Conservation (phyloP, 2,797 vertebrate genomes). For the Pangasius krempfi region DNA sequence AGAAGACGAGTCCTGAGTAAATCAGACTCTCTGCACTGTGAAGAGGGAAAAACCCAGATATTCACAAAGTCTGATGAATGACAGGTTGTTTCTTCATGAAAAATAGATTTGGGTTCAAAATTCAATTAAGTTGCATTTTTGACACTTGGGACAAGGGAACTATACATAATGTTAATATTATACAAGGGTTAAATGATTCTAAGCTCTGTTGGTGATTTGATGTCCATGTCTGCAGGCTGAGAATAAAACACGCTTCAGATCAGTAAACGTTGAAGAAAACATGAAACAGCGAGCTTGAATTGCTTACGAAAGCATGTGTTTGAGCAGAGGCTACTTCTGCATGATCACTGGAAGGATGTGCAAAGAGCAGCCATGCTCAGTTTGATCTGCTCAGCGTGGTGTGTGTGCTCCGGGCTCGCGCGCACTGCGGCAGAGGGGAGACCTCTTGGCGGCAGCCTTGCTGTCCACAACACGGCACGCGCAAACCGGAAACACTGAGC, state of each 20-base stretch:
- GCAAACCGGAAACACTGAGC: conserved; percentile 42
- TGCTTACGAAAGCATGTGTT: not conserved
- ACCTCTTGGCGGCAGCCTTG: conserved; percentile 56
- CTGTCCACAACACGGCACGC: conserved; percentile 50
- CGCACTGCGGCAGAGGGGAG: conserved; percentile 44
- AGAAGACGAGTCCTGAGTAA: too few species aligned
- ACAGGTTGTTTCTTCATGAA: too few species aligned
- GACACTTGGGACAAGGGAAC: too few species aligned
- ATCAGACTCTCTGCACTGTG: too few species aligned
- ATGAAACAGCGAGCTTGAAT: not conserved
- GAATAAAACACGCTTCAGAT: not conserved
- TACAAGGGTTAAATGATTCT: too few species aligned
- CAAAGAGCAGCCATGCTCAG: conserved; percentile 46
- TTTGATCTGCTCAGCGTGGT: conserved; percentile 48
- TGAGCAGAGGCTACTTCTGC: conserved; percentile 36
- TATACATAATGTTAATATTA: too few species aligned
- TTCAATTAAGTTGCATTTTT: too few species aligned
- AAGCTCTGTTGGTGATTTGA: not conserved
- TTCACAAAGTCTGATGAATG: too few species aligned
- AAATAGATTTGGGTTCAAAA: too few species aligned
- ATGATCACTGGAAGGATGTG: conserved; percentile 21
- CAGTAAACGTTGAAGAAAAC: not conserved
- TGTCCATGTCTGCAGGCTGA: not conserved
- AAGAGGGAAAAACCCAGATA: too few species aligned
- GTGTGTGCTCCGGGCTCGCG: not conserved